Percentiles rank a stretch among this genome's conserved stretches.
Conservation (phyloP, 1,140 invertebrate species). For the Drosophila pseudoobscura region DNA sequence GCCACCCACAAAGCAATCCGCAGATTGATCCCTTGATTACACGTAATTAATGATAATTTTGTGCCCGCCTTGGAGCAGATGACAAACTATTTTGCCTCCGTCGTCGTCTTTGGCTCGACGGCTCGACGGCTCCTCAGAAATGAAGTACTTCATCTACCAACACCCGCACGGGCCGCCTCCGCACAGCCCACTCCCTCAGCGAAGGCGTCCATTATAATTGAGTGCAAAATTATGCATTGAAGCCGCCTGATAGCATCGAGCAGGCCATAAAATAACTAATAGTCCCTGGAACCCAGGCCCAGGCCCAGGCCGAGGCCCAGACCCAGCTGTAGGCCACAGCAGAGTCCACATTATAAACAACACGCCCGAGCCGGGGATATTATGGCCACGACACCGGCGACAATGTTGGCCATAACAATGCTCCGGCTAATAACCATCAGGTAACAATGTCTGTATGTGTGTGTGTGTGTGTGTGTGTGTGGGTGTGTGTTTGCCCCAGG, state of each 20-base stretch:
- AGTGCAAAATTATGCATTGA: conserved; percentile 81
- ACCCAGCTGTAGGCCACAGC: conserved; percentile 1
- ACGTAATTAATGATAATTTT: conserved; percentile 68
- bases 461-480: not conserved
- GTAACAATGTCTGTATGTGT: conserved; percentile 43
- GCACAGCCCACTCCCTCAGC: conserved; percentile 11
- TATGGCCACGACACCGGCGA: conserved; percentile 43
- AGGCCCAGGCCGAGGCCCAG: conserved; percentile 15
- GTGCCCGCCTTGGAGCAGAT: not conserved
- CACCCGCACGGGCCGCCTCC: conserved; percentile 13
- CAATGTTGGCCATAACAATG: conserved; percentile 57
- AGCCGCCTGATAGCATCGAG: conserved; percentile 65
- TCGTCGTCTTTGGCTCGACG: conserved; percentile 14
- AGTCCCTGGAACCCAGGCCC: not conserved
- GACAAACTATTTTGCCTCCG: conserved; percentile 25
- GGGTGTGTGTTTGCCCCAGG: not conserved
- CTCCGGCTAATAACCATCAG: conserved; percentile 63
- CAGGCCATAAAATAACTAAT: conserved; percentile 72
- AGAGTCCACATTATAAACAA: conserved; percentile 65
- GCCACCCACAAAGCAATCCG: not conserved
- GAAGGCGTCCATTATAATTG: conserved; percentile 68
- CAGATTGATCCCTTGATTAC: conserved; percentile 67
- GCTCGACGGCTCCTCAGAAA: conserved; percentile 15
- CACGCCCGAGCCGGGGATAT: conserved; percentile 58
- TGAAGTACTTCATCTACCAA: conserved; percentile 55